Conservation (phyloP, 2,797 vertebrate genomes). For the Microcaecilia unicolor region DNA sequence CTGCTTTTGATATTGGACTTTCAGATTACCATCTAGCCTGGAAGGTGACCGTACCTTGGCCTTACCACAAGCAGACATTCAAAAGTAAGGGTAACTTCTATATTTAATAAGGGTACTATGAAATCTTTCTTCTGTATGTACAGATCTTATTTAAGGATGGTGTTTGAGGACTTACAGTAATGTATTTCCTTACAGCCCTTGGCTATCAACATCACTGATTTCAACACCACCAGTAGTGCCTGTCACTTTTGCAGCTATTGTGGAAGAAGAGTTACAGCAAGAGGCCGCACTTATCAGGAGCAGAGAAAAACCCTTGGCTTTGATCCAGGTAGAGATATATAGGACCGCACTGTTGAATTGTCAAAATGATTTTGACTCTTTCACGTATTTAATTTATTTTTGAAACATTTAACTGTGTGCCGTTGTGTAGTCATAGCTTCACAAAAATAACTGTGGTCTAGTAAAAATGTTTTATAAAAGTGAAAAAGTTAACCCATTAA, state of each 20-base stretch:
- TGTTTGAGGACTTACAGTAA: neutral
- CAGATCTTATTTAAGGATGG: too few relatives aligned
- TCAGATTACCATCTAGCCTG: conserved; percentile 22
- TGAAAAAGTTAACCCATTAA: too few relatives aligned
- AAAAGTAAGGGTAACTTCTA: conserved; percentile 40
- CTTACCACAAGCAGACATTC: conserved; percentile 35
- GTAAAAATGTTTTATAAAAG: too few relatives aligned
- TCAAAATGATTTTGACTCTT: too few relatives aligned
- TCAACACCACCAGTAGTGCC: conserved; percentile 48
- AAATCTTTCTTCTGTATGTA: neutral
- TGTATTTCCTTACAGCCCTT: conserved; percentile 64
- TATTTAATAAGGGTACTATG: neutral
- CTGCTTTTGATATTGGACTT: conserved; percentile 4
- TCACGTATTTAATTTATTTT: too few relatives aligned
- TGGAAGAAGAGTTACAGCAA: conserved; percentile 90
- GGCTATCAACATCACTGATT: conserved; percentile 63
- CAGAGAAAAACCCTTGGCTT: conserved; percentile 87
- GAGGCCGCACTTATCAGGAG: conserved; percentile 89
- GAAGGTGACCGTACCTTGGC: conserved; percentile 33
- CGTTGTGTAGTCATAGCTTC: neutral
- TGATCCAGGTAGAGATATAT: conserved; percentile 81
- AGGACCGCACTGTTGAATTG: neutral
- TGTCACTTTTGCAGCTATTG: conserved; percentile 84
- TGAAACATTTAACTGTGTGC: conserved; percentile 1
- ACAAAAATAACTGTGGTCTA: too few relatives aligned